Percentiles rank a stretch among this genome's conserved stretches.
Evolutionary conservation across 2,888 invertebrate species (phyloP).

Genomic region (Strigamia maritima): DNA sequence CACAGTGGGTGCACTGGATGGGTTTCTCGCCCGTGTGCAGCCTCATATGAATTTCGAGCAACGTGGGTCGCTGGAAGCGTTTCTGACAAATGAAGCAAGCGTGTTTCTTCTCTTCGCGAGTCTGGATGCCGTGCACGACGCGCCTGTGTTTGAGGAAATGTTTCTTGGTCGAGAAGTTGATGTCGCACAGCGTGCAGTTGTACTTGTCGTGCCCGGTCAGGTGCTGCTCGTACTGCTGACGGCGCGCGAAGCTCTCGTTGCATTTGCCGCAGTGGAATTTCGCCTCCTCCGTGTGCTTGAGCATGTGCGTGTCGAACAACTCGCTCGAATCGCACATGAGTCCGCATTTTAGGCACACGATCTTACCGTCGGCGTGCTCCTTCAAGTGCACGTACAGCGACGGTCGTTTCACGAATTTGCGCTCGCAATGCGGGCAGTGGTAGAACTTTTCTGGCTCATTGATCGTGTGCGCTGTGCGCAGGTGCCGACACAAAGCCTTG

Average conservation of each 20-base stretch:
- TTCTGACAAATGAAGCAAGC: constrained; percentile 47
- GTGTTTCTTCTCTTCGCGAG: constrained; percentile 44
- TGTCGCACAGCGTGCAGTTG: constrained; percentile 46
- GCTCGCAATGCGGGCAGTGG: constrained; percentile 47
- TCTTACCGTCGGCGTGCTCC: constrained; percentile 46
- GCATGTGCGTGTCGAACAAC: constrained; percentile 45
- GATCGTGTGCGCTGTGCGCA: constrained; percentile 46
- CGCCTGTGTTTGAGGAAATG: constrained; percentile 46
- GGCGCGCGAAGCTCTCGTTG: constrained; percentile 46
- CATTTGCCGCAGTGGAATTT: constrained; percentile 47
- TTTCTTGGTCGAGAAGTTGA: constrained; percentile 47
- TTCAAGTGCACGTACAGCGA: constrained; percentile 47
- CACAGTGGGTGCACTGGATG: constrained; percentile 47
- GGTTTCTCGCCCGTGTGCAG: constrained; percentile 48
- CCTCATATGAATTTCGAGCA: constrained; percentile 45
- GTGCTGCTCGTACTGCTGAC: constrained; percentile 49
- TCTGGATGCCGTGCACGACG: constrained; percentile 45
- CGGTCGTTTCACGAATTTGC: constrained; percentile 46
- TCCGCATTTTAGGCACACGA: constrained; percentile 49
- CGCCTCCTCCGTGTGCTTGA: constrained; percentile 45
- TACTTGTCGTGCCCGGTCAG: constrained; percentile 47
- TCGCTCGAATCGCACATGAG: constrained; percentile 45
- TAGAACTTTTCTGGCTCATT: constrained; percentile 45
- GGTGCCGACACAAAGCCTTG: constrained; percentile 46
- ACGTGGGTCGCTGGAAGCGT: constrained; percentile 45